Base-by-base conservation (phyloP, 2,113 vertebrate genomes). In the Tachysurus vachellii region DNA sequence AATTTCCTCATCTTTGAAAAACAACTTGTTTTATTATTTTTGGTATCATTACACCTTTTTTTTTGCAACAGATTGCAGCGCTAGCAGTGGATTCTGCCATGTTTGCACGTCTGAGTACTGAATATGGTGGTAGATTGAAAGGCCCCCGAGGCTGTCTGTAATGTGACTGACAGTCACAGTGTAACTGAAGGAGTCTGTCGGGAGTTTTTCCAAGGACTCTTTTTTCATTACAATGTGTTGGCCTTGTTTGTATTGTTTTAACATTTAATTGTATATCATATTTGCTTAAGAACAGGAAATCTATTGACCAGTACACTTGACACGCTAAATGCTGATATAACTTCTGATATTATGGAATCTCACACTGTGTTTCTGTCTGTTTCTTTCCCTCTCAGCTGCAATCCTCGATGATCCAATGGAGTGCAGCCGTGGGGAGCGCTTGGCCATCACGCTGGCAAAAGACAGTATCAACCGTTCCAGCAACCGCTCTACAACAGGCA, bases 321-420 rank as follows among this genome's bases (percentile, higher is more conserved):
- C 28, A 28, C 54, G 11, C 14, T 81, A 56, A 26, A 61, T 61
- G 56, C 9, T 44, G 19, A 11, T 8, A 23, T 59, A 79, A 42
- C 8, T 17, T 36, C 7, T 80, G 19, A 19, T 23, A 80, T 61
- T 23, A 21, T 26, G 1, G 13, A 54, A 26, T 9, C 36, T 53
- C 57, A 80, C 23, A 81, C 73, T 86, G 42, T 83, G 23, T 82
- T 9, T 28, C 28, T 54, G 19, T 84, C 57, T 82, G 16, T 86
- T 80, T 85, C 50, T 80, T 42, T 87, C 26, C 53, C 36, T 91
- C 3, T 2, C 90, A 97, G 96, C 97, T 79, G 97, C 97, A 92
- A 97, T 99, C 91, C 95, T 99, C 88, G 98, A 99, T 86, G 98
- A 99, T 94, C 98, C 98, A n/a, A 99, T 99, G 98, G 98, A 99